Evolutionary conservation across 1,140 invertebrate genomes (phyloP), one percentile per base, ranked within the genome.

Genomic region (Brachionus manjavacas): DNA sequence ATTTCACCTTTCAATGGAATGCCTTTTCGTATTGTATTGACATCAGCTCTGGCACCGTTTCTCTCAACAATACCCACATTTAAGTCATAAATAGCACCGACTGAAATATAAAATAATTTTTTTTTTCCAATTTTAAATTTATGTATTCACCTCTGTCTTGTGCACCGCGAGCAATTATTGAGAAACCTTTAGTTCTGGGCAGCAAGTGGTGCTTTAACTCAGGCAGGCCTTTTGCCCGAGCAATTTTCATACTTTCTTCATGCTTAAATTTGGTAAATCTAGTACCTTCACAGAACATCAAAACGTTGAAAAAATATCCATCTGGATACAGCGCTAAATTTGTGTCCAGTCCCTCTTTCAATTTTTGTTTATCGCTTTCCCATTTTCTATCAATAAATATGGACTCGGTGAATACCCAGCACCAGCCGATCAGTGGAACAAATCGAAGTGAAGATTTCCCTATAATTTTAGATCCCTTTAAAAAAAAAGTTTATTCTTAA

Each of bases 381-480:
- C 93, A 97, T 86, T 93, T 94, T 86, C 96, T 92, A 88, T 96
- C 94, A 39, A 98, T 91, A 90, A 97, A 97, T 84, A 97, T 93
- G 90, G 93, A 94, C 89, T 97, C 96, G 4, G 93, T 94, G 89
- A 96, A 95, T 90, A 94, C 94, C 95, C 95, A 98, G 85, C 93
- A 93, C 96, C 96, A 98, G 66, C 96, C 96, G 85, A 97, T 92
- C 6, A 95, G 93, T 20, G 96, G 96, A 84, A 98, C 91, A 87
- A 94, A 96, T 86, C 94, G 92, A 86, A 97, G 93, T 6, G 93
- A 93, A 89, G 96, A 95, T 91, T 98, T 98, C 6, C 95, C 95
- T 90, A 95, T 96, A 12, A 95, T 94, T 92, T 97, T 97, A 85
- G 95, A 95, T 89, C 95, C 95, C 94, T 95, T 60, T 41, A 80